These are phyloP conservation scores for Drosophila parvula DNA, from an alignment of 1,140 invertebrate species.

Conservation along the genomic window DNA sequence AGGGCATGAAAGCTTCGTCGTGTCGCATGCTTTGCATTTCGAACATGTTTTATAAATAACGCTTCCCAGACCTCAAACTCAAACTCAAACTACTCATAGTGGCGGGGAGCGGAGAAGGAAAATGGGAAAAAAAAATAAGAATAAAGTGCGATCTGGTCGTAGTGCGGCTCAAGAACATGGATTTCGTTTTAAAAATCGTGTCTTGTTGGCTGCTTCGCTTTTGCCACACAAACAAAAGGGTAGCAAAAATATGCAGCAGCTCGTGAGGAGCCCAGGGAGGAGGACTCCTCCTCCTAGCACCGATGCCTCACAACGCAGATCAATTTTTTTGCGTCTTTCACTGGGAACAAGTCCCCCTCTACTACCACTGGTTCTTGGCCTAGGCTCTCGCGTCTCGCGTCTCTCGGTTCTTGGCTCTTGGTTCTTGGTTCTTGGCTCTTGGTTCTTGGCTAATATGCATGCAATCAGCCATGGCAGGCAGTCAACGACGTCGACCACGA, in stretches of 20 bases:
- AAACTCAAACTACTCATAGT: slow-evolving; percentile 23
- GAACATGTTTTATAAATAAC: slow-evolving; percentile 81
- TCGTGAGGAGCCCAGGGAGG: slow-evolving; percentile 12
- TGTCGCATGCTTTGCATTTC: slow-evolving; percentile 79
- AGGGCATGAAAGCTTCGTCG: slow-evolving; percentile 80
- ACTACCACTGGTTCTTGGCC: background rate
- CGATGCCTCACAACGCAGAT: slow-evolving; percentile 65
- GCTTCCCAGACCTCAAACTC: slow-evolving; percentile 64
- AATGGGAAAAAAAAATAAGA: slow-evolving; percentile 8
- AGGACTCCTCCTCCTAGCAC: background rate
- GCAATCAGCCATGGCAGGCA: slow-evolving; percentile 57
- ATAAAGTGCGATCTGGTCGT: slow-evolving; percentile 64
- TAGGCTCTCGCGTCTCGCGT: background rate
- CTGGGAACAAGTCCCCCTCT: slow-evolving; percentile 9
- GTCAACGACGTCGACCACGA: slow-evolving; percentile 55
- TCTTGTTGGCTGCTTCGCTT: slow-evolving; percentile 74
- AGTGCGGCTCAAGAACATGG: slow-evolving; percentile 70
- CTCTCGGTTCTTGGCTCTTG: slow-evolving; percentile 17
- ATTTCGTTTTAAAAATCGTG: slow-evolving; percentile 82
- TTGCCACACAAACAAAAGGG: slow-evolving; percentile 62
- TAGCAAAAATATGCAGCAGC: slow-evolving; percentile 61
- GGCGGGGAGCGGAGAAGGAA: slow-evolving; percentile 2
- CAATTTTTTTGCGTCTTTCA: slow-evolving; percentile 55
- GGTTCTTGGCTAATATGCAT: slow-evolving; percentile 78
- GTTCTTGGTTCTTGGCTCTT: background rate